Percentiles rank a stretch among this genome's conserved stretches.
phyloP scores from a whole-genome alignment of 2,888 invertebrate species.

The Drosophila anomalipes region DNA sequence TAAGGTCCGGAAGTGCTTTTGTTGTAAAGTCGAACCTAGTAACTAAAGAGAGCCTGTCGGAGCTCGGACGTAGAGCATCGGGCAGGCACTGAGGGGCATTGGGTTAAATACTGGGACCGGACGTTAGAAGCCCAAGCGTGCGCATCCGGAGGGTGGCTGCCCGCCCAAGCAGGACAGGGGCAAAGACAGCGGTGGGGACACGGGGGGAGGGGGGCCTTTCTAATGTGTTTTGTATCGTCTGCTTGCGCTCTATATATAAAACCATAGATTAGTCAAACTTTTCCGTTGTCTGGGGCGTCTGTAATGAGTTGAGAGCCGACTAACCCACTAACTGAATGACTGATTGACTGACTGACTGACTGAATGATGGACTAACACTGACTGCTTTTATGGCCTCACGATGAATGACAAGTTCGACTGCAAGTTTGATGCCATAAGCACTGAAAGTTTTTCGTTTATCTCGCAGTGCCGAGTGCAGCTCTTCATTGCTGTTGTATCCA shows the following conservation, averaged over 20 bases:
- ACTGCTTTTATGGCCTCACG: conserved; percentile 35
- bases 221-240: conserved; percentile 36
- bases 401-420: conserved; percentile 48
- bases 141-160: conserved; percentile 11
- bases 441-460: conserved; percentile 68
- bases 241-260: conserved; percentile 44
- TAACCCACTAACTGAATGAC: conserved; percentile 2
- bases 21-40: conserved; percentile 24
- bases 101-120: conserved; percentile 26
- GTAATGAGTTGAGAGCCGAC: conserved; percentile 60
- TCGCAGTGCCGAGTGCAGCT: conserved; percentile 36
- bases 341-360: conserved; percentile 5
- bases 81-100: conserved; percentile 4
- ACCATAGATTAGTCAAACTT: conserved; percentile 62
- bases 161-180: neutral
- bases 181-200: neutral
- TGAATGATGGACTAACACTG: neutral
- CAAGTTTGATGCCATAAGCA: conserved; percentile 44
- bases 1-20: conserved; percentile 40
- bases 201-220: neutral
- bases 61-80: neutral
- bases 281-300: conserved; percentile 32
- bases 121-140: conserved; percentile 27
- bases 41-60: conserved; percentile 10
- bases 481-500: conserved; percentile 17